Evolutionary conservation across 2,113 vertebrate genomes (phyloP).

Genomic region (Gymnarchus niloticus): DNA sequence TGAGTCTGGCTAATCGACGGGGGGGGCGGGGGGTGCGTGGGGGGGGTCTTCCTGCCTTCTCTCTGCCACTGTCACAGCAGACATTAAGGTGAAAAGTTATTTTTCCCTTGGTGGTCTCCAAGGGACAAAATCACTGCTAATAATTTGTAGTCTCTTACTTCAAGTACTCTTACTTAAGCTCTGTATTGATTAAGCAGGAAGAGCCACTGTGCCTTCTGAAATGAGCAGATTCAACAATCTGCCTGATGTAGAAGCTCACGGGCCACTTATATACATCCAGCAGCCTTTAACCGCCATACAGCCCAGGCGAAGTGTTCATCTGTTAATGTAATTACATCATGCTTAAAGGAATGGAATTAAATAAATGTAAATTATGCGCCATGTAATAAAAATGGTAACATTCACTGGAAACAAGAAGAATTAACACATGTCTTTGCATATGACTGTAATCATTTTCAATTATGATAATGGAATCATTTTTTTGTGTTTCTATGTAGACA

Average conservation of each 20-base stretch:
- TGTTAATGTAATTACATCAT: neutral
- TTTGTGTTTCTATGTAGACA: no score
- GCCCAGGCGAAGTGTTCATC: neutral
- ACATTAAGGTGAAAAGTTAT: constrained; percentile 48
- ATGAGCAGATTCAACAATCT: constrained; percentile 13
- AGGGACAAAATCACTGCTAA: constrained; percentile 49
- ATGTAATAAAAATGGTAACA: neutral
- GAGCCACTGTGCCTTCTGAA: constrained; percentile 6
- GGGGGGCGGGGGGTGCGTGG: constrained; percentile 27
- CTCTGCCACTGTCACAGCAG: constrained; percentile 36
- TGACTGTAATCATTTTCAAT: neutral
- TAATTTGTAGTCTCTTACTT: constrained; percentile 42
- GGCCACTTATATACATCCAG: constrained; percentile 9
- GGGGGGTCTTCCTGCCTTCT: constrained; percentile 26
- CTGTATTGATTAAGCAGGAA: constrained; percentile 47
- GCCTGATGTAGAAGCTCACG: neutral
- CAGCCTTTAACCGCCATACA: neutral
- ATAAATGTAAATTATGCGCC: neutral
- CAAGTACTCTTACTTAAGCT: constrained; percentile 36
- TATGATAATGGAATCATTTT: neutral
- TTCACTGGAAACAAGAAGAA: neutral
- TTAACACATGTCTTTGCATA: neutral
- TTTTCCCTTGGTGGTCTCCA: constrained; percentile 41
- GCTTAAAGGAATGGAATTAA: neutral
- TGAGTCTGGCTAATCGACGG: constrained; percentile 43